phyloP scores from a whole-genome alignment of 2,113 vertebrate species.

The Uria lomvia region DNA sequence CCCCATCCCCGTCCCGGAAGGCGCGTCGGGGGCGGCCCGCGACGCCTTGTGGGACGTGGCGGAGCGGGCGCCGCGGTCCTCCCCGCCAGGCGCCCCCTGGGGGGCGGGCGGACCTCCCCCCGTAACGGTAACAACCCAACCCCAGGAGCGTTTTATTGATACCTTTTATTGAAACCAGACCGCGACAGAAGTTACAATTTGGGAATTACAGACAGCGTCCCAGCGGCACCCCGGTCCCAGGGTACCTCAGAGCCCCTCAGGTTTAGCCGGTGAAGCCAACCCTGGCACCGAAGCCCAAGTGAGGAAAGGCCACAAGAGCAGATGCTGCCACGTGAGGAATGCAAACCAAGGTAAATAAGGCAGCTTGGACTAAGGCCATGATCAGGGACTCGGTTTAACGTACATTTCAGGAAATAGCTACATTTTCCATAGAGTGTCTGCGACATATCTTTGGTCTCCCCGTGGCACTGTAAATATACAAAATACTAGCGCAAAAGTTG shows the following conservation, averaged over 20 bases:
- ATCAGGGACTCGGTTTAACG: background rate
- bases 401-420: background rate
- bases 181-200: background rate
- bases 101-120: background rate
- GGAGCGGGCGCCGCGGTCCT: too few relatives aligned
- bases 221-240: background rate
- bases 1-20: background rate
- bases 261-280: accelerated
- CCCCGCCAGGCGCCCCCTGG: background rate
- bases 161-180: background rate
- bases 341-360: accelerated
- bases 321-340: background rate
- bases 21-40: background rate
- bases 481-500: background rate
- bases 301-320: accelerated
- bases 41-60: background rate
- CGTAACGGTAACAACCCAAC: accelerated
- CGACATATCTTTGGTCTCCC: accelerated
- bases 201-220: background rate
- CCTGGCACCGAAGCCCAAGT: accelerated
- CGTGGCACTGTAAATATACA: background rate
- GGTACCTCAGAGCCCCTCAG: background rate
- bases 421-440: too few relatives aligned
- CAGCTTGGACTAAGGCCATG: background rate
- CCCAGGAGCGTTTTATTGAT: too few relatives aligned